Conservation (phyloP, 2,797 vertebrate species). For the Cyprinella venusta region DNA sequence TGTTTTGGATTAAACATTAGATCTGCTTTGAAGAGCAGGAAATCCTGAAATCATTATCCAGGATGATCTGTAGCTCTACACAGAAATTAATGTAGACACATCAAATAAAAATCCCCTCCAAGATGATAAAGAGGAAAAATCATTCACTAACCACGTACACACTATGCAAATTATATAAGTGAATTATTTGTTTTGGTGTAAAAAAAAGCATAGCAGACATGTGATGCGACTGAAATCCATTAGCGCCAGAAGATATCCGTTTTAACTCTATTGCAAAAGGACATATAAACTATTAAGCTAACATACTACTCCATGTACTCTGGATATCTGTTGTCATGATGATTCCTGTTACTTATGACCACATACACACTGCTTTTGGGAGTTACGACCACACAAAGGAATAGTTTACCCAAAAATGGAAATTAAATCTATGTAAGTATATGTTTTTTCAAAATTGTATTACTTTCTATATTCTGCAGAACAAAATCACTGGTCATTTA, state of each 20-base stretch:
- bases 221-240: background rate
- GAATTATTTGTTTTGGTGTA: too few species aligned
- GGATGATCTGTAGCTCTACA: constrained; percentile 22
- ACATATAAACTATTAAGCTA: background rate
- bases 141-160: background rate
- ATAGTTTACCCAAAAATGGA: background rate
- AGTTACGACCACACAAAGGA: background rate
- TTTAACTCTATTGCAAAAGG: background rate
- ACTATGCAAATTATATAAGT: background rate
- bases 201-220: background rate
- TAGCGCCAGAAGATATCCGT: background rate
- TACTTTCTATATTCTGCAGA: background rate
- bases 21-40: constrained; percentile 28
- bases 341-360: background rate
- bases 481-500: background rate
- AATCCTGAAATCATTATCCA: constrained; percentile 28
- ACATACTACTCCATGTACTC: background rate
- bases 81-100: constrained; percentile 17
- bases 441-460: background rate
- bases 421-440: too few species aligned
- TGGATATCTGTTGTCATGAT: background rate
- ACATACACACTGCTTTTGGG: background rate
- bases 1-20: constrained; percentile 25
- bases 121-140: background rate
- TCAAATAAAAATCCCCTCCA: constrained; percentile 1